These are phyloP conservation scores for Orchestes rusci DNA, from an alignment of 2,888 invertebrate species.

Conservation along the genomic window DNA sequence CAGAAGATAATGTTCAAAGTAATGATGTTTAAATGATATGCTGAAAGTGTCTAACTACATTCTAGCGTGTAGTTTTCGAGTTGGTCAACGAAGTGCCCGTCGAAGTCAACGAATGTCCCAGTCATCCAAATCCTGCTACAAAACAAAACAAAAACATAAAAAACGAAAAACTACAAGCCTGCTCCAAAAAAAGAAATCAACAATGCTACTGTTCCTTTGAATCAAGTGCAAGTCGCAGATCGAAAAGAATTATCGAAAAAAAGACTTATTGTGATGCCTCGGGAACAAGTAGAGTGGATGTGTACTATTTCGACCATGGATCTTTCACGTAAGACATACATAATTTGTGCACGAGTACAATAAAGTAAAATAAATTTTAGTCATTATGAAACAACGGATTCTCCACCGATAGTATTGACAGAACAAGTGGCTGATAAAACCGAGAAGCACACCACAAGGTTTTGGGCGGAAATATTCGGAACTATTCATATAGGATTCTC, in stretches of 20 bases:
- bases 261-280: constrained; percentile 26
- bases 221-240: too few relatives aligned
- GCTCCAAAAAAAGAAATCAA: not conserved
- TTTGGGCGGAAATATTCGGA: constrained; percentile 64
- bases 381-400: constrained; percentile 57
- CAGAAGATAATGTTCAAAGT: too few relatives aligned
- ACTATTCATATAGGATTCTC: constrained; percentile 53
- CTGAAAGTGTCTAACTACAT: too few relatives aligned
- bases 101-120: too few relatives aligned
- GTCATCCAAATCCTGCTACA: too few relatives aligned
- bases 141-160: constrained; percentile 14
- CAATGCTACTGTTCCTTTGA: not conserved
- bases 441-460: constrained; percentile 52
- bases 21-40: too few relatives aligned
- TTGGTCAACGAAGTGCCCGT: constrained; percentile 36
- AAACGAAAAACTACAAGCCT: constrained; percentile 10
- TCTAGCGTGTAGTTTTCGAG: constrained; percentile 41
- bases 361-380: constrained; percentile 33
- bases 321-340: constrained; percentile 48
- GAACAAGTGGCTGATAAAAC: constrained; percentile 54
- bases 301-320: constrained; percentile 64
- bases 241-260: constrained; percentile 20
- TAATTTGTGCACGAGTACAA: too few relatives aligned
- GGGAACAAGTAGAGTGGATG: constrained; percentile 47
- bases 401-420: constrained; percentile 51